phyloP scores from a whole-genome alignment of 2,797 vertebrate genomes.

The Ataeniobius toweri region DNA sequence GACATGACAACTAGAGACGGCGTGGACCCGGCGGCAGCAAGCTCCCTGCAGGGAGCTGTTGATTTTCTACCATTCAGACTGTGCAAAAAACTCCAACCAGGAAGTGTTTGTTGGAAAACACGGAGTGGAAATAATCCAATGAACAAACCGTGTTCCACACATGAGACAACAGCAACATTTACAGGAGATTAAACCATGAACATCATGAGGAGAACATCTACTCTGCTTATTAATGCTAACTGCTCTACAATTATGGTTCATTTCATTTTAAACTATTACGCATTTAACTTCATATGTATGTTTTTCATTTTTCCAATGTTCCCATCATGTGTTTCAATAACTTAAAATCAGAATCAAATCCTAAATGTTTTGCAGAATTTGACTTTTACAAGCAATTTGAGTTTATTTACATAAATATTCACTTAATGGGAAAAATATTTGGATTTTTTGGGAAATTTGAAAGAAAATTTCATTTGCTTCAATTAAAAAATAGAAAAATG shows the following conservation, averaged over 20 bases:
- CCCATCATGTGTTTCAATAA: not conserved
- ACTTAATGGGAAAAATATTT: too few species aligned
- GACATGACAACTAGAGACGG: slow-evolving; percentile 54
- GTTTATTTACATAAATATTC: not conserved
- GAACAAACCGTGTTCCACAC: not conserved
- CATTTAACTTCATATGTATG: not conserved
- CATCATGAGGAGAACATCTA: too few species aligned
- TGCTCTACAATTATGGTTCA: too few species aligned
- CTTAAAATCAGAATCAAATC: not conserved
- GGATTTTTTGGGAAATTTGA: not conserved
- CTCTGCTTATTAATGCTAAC: too few species aligned
- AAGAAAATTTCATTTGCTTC: not conserved
- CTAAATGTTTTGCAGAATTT: accelerated
- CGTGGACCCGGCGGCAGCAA: slow-evolving; percentile 24
- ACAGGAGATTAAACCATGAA: not conserved
- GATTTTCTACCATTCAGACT: slow-evolving; percentile 57
- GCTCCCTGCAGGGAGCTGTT: not conserved
- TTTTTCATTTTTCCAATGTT: not conserved
- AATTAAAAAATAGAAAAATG: not conserved
- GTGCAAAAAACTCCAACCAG: slow-evolving; percentile 55
- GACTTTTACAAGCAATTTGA: too few species aligned
- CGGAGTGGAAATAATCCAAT: not conserved
- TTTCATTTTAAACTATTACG: not conserved
- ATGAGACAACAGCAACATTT: not conserved
- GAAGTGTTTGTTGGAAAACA: slow-evolving; percentile 19